Evolutionary conservation across 2,888 invertebrate genomes (phyloP).

Genomic region (Harpalus rubripes): DNA sequence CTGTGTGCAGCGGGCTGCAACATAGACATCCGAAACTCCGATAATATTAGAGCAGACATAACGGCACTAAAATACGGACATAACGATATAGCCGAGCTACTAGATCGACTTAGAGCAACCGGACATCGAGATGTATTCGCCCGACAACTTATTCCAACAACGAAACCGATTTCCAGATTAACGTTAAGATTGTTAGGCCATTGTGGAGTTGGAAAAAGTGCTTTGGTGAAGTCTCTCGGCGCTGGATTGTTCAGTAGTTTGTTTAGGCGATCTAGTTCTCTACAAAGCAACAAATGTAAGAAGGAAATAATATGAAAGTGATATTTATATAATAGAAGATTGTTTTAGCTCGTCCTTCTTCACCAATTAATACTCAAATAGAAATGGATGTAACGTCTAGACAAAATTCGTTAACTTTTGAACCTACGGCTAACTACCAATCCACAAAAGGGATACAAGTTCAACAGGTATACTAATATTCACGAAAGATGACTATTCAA

Average conservation of each 20-base stretch:
- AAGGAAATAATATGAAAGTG: not conserved
- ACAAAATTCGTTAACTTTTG: slow-evolving; percentile 81
- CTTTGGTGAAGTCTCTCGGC: slow-evolving; percentile 83
- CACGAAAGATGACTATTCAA: no score
- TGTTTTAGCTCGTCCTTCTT: slow-evolving; percentile 77
- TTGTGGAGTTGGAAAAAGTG: slow-evolving; percentile 86
- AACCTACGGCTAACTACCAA: slow-evolving; percentile 78
- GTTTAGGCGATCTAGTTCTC: slow-evolving; percentile 80
- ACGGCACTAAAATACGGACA: slow-evolving; percentile 88
- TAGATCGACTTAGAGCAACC: slow-evolving; percentile 83
- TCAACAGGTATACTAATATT: slow-evolving; percentile 75
- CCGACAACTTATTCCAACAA: slow-evolving; percentile 82
- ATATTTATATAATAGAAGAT: slow-evolving; percentile 50
- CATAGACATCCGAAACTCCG: slow-evolving; percentile 83
- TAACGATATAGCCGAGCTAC: slow-evolving; percentile 83
- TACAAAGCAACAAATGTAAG: slow-evolving; percentile 77
- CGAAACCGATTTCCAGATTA: slow-evolving; percentile 80
- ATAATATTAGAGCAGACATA: slow-evolving; percentile 87
- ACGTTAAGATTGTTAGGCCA: slow-evolving; percentile 86
- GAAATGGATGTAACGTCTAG: slow-evolving; percentile 82
- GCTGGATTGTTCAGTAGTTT: slow-evolving; percentile 84
- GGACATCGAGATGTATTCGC: slow-evolving; percentile 75
- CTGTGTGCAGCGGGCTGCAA: slow-evolving; percentile 86
- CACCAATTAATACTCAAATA: slow-evolving; percentile 78
- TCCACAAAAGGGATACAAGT: slow-evolving; percentile 84